These are phyloP conservation scores for Erpornis zantholeuca DNA, from an alignment of 2,113 vertebrate species.

Conservation along the genomic window DNA sequence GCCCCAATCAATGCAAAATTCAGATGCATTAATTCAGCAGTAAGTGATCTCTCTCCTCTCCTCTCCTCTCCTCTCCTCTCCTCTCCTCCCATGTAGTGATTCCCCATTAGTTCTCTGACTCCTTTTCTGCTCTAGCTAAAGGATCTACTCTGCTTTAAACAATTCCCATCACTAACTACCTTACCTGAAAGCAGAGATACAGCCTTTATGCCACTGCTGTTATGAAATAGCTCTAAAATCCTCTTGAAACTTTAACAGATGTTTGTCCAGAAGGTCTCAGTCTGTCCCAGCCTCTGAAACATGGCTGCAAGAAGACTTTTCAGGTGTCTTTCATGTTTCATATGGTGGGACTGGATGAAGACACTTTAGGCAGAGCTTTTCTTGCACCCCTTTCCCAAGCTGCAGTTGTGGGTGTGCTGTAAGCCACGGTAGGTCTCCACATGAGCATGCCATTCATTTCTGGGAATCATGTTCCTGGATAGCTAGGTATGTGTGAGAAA, in stretches of 20 bases:
- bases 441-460: background rate
- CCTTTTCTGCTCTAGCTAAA: background rate
- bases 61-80: background rate
- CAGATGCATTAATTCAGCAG: background rate
- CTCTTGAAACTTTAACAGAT: background rate
- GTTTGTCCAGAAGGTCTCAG: background rate
- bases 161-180: background rate
- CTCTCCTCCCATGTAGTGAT: background rate
- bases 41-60: background rate
- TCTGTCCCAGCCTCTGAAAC: background rate
- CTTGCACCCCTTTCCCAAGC: background rate
- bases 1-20: background rate
- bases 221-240: background rate
- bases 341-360: background rate
- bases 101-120: background rate
- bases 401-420: background rate
- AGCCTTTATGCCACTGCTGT: background rate
- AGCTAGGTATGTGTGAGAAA: background rate
- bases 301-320: background rate
- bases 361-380: background rate
- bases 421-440: background rate
- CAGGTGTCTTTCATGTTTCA: background rate
- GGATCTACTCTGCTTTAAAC: background rate
- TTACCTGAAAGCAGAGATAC: background rate
- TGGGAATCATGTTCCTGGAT: background rate